Evolutionary conservation across 2,113 vertebrate genomes (phyloP).

Genomic region (Phodopus roborovskii): DNA sequence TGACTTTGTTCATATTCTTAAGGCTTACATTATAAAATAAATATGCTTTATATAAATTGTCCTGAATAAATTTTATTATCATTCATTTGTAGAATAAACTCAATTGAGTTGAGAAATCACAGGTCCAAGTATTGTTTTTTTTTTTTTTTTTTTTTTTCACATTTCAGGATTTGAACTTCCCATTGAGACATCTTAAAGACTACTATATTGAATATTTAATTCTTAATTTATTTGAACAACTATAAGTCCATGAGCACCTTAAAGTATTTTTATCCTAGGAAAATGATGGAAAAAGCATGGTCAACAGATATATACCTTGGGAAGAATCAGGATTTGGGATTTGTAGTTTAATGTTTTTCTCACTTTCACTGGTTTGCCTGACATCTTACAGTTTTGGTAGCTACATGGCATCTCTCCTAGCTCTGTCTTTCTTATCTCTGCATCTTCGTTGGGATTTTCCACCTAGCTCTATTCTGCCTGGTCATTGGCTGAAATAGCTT

Average conservation of each 20-base stretch:
- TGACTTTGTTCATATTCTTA: neutral
- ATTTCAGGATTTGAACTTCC: neutral
- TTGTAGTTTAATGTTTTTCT: too few species aligned
- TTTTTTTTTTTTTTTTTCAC: too few species aligned
- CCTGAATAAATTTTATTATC: neutral
- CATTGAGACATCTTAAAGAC: neutral
- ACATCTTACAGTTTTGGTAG: too few species aligned
- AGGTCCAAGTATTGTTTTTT: neutral
- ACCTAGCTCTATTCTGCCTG: too few species aligned
- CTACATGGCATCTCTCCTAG: too few species aligned
- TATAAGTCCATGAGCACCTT: neutral
- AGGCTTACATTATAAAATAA: constrained; percentile 6
- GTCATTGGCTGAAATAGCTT: too few species aligned
- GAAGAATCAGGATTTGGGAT: too few species aligned
- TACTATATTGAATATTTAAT: neutral
- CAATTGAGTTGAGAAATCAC: neutral
- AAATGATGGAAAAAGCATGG: neutral
- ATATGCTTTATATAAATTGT: neutral
- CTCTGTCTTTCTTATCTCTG: too few species aligned
- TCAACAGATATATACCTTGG: neutral
- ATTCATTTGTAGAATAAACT: neutral
- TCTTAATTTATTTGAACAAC: neutral
- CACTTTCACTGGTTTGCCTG: too few species aligned
- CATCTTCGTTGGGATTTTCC: too few species aligned
- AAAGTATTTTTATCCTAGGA: neutral